Evolutionary conservation across 2,888 invertebrate genomes (phyloP).

Genomic region (Drosophila putrida): DNA sequence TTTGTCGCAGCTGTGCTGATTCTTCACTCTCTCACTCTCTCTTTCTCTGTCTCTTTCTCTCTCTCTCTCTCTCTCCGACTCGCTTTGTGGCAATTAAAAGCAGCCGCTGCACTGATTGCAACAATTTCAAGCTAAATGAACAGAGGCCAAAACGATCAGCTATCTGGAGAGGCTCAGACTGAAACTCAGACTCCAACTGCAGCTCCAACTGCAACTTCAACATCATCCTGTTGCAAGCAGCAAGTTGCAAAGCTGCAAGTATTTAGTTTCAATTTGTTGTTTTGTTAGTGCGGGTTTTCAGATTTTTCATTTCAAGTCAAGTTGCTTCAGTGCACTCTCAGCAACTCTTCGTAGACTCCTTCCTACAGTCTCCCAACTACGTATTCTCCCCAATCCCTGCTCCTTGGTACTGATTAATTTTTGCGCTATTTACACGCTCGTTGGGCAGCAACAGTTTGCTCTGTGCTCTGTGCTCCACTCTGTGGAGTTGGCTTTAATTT

Average conservation of each 20-base stretch:
- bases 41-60: constrained; percentile 6
- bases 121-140: constrained; percentile 81
- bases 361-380: constrained; percentile 30
- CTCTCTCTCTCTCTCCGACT: constrained; percentile 10
- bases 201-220: constrained; percentile 12
- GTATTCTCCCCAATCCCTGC: constrained; percentile 17
- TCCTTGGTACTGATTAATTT: constrained; percentile 74
- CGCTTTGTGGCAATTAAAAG: constrained; percentile 66
- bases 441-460: constrained; percentile 47
- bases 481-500: constrained; percentile 73
- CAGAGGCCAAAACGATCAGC: constrained; percentile 58
- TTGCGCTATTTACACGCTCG: constrained; percentile 82
- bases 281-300: constrained; percentile 77
- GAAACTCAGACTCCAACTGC: background rate
- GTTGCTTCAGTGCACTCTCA: constrained; percentile 27
- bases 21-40: constrained; percentile 8
- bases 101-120: constrained; percentile 78
- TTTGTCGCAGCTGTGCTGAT: constrained; percentile 56
- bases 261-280: constrained; percentile 85
- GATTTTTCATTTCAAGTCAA: constrained; percentile 70
- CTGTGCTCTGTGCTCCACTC: constrained; percentile 11
- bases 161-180: constrained; percentile 42
- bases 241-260: constrained; percentile 70
- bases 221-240: constrained; percentile 45
- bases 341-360: constrained; percentile 33